Evolutionary conservation across 2,113 vertebrate genomes (phyloP).

Genomic region (Neodon shergylaensis): DNA sequence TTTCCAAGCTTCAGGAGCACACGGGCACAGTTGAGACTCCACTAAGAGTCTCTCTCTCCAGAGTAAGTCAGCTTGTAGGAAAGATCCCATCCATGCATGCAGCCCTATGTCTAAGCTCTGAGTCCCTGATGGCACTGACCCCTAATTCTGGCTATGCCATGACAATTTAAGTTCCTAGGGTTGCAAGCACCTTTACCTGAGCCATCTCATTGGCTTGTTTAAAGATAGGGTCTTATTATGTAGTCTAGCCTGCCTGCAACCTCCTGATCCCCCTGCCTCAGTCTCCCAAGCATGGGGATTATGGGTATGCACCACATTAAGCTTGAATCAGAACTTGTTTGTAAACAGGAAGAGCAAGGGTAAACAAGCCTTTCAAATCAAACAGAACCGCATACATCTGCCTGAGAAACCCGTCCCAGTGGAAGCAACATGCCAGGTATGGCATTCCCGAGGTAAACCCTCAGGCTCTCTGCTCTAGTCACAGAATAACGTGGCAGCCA

Average conservation of each 20-base stretch:
- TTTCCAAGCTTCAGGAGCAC: neutral
- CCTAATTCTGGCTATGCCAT: too few species aligned
- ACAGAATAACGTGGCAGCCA: neutral
- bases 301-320: neutral
- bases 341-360: neutral
- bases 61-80: neutral
- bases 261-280: neutral
- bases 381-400: neutral
- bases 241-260: too few species aligned
- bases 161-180: neutral
- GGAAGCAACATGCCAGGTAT: neutral
- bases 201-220: neutral
- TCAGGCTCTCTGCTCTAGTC: neutral
- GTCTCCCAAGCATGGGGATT: neutral
- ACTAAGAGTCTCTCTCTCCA: neutral
- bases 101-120: neutral
- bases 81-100: neutral
- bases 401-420: neutral
- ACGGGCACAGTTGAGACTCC: neutral
- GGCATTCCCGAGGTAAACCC: neutral
- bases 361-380: neutral
- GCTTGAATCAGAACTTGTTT: neutral
- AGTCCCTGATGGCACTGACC: neutral
- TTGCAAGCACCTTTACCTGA: neutral
- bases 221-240: neutral